Percentiles rank a stretch among this genome's conserved stretches.
Evolutionary conservation across 2,113 vertebrate species (phyloP).

Genomic region (Tiliqua scincoides): DNA sequence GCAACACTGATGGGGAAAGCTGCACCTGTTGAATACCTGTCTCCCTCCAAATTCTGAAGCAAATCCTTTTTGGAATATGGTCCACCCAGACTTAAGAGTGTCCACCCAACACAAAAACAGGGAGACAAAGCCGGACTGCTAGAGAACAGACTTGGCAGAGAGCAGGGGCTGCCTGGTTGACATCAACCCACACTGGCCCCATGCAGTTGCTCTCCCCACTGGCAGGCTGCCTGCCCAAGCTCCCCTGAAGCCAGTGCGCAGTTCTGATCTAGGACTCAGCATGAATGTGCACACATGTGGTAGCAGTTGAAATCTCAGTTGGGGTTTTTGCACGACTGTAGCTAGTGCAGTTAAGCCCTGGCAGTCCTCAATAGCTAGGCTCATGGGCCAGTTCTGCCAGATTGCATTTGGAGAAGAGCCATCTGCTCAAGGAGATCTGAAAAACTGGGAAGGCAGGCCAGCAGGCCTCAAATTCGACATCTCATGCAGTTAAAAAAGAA

Average conservation of each 20-base stretch:
- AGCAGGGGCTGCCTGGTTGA: not conserved
- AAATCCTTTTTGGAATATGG: not conserved
- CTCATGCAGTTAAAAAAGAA: not conserved
- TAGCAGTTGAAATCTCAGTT: not conserved
- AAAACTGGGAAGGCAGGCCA: not conserved
- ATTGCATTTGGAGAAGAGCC: not conserved
- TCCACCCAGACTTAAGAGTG: not conserved
- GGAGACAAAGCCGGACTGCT: not conserved
- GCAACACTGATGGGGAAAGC: not conserved
- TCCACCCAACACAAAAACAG: not conserved
- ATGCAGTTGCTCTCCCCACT: not conserved
- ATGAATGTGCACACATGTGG: too few relatives aligned
- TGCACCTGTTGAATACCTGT: not conserved
- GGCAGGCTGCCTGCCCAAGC: not conserved
- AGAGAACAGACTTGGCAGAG: not conserved
- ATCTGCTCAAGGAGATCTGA: not conserved
- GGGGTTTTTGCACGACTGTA: not conserved
- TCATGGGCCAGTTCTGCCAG: not conserved
- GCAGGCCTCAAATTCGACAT: not conserved
- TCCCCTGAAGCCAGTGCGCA: not conserved
- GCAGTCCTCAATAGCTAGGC: not conserved
- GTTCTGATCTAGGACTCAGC: not conserved
- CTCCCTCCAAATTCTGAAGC: not conserved
- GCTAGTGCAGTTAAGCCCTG: not conserved
- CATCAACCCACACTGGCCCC: not conserved